Percentiles rank a stretch among this genome's conserved stretches.
Evolutionary conservation across 2,888 invertebrate species (phyloP).

Genomic region (Polyommatus iphigenia): DNA sequence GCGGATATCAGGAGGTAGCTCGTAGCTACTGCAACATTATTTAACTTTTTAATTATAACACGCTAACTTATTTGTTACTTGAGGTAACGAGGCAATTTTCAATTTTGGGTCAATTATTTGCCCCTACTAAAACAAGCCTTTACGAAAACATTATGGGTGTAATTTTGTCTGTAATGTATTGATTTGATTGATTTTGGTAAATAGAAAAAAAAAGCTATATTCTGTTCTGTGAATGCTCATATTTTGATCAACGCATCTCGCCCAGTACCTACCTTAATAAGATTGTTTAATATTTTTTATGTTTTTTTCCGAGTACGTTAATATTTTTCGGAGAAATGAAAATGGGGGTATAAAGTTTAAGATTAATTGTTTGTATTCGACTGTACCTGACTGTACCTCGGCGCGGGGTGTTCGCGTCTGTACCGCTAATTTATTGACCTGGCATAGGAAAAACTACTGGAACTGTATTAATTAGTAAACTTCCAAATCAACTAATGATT

Average conservation of each 20-base stretch:
- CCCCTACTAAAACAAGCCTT: neutral
- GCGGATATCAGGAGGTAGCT: neutral
- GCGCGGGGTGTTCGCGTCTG: neutral
- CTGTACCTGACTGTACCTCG: too few relatives aligned
- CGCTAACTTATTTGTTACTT: neutral
- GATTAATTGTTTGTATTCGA: too few relatives aligned
- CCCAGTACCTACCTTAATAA: too few relatives aligned
- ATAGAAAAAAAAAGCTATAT: too few relatives aligned
- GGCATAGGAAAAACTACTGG: slow-evolving; percentile 7
- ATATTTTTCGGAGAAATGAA: too few relatives aligned
- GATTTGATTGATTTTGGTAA: too few relatives aligned
- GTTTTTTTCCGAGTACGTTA: too few relatives aligned
- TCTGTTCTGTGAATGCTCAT: too few relatives aligned
- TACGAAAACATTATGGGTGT: neutral
- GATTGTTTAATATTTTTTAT: too few relatives aligned
- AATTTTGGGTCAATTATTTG: neutral
- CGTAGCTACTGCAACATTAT: slow-evolving; percentile 16
- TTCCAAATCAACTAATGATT: slow-evolving; percentile 20
- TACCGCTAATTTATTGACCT: slow-evolving; percentile 4
- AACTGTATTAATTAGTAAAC: slow-evolving; percentile 23
- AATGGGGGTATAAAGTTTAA: too few relatives aligned
- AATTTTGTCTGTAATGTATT: neutral
- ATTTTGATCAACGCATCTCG: too few relatives aligned
- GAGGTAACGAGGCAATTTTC: neutral
- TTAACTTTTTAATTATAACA: neutral